Evolutionary conservation across 1,140 invertebrate species (phyloP), one percentile per base, ranked within the genome.

Genomic region (Polypedilum pembai): DNA sequence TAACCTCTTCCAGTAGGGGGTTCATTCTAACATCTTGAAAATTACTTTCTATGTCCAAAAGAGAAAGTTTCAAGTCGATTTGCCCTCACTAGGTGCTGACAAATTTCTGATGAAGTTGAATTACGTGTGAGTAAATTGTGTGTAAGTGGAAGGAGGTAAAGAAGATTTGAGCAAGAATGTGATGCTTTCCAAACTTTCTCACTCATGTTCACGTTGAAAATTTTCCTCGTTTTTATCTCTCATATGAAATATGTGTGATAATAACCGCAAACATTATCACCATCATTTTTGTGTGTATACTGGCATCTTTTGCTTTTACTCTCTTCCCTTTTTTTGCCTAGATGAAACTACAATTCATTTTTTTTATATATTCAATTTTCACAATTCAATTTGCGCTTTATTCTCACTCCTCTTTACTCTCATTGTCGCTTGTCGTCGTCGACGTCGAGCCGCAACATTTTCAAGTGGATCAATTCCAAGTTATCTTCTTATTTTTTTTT

Each of bases 321-420:
- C 15, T 33, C 24, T 33, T 33, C 24, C 24, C 24, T 33, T 33
- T 5, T 33, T 56, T 56, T 56, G 45, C 24, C 24, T 56, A 56
- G 45, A 56, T 56, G 18, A 69, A 69, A 69, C 20, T 20, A 21
- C 65, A 21, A 20, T 69, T 69, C 65, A 18, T 69, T 69, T 69
- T 69, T 69, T n/a, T n/a, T n/a, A n/a, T n/a, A n/a, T n/a, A 69
- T 69, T 69, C 65, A 69, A 69, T 69, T 69, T 69, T 8, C 65
- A 69, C 65, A 69, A 69, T 69, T 69, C 65, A 69, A 69, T 69
- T 69, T 69, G 8, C 17, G 18, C 65, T 20, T 69, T 18, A 18
- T 21, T 20, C 65, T 18, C 20, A 18, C 8, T 56, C n/a, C 45
- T n/a, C 20, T 8, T 66, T 18, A 10, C 8, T 8, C 8, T 18